Percentiles rank a stretch among this genome's conserved stretches.
Conservation (phyloP, 2,888 invertebrate species). For the Ametastegia equiseti region DNA sequence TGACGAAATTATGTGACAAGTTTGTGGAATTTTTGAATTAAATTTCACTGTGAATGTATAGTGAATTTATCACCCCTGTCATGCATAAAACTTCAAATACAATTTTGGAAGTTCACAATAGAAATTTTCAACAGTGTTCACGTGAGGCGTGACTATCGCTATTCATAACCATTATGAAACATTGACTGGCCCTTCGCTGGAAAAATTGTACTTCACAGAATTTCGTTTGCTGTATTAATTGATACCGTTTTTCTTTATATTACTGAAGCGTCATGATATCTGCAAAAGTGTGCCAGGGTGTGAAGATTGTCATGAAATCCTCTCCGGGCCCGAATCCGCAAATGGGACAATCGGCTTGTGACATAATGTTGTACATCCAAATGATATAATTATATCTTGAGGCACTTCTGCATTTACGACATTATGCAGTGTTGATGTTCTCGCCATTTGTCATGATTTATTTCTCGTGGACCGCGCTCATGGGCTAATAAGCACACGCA, state of each 20-base stretch:
- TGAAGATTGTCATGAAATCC: too few relatives aligned
- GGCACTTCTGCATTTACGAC: neutral
- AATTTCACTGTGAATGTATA: too few relatives aligned
- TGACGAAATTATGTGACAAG: too few relatives aligned
- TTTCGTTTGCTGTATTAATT: neutral
- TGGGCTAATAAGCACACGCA: neutral
- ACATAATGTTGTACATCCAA: neutral
- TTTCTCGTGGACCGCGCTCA: neutral
- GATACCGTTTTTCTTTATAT: neutral
- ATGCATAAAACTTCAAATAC: too few relatives aligned
- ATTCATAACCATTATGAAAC: conserved; percentile 2
- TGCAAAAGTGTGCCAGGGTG: too few relatives aligned
- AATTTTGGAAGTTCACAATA: too few relatives aligned
- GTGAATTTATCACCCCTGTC: too few relatives aligned
- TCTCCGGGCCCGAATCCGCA: neutral
- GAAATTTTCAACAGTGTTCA: too few relatives aligned
- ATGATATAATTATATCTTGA: neutral
- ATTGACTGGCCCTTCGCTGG: neutral
- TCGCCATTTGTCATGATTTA: neutral
- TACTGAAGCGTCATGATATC: neutral
- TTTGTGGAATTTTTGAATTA: too few relatives aligned
- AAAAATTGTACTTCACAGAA: neutral
- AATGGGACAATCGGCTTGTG: neutral
- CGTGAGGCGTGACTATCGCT: too few relatives aligned
- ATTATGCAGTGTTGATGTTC: neutral